phyloP scores from a whole-genome alignment of 2,797 vertebrate genomes.

The Cyprinella venusta region DNA sequence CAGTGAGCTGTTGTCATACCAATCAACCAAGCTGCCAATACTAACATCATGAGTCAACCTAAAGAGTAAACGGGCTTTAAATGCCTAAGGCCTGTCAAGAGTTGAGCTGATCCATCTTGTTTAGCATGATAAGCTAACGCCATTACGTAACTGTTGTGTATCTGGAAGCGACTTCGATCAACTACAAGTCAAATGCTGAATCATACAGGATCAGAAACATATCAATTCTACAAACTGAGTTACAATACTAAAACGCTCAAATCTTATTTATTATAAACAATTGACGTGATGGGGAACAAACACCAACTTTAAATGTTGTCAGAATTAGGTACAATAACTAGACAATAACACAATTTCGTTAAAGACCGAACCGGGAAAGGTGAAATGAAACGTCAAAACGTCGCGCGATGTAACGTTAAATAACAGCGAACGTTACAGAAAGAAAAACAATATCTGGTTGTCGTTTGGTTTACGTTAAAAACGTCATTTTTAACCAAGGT shows the following conservation, averaged over 20 bases:
- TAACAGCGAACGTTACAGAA: background rate
- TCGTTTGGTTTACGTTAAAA: background rate
- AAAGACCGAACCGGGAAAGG: background rate
- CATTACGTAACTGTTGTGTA: slow-evolving; percentile 11
- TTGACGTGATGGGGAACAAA: background rate
- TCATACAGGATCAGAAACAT: background rate
- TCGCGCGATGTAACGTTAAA: background rate
- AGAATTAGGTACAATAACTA: background rate
- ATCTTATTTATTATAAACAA: background rate
- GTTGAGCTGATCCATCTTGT: background rate
- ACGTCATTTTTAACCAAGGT: background rate
- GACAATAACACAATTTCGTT: background rate
- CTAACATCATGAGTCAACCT: background rate
- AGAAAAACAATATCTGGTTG: background rate
- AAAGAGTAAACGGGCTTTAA: background rate
- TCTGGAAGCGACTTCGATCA: background rate
- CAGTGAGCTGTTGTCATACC: background rate
- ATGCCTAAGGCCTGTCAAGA: background rate
- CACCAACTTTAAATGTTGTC: background rate
- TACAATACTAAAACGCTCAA: too few species aligned
- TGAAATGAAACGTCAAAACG: background rate
- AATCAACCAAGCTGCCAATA: background rate
- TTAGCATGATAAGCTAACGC: background rate
- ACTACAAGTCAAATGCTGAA: background rate
- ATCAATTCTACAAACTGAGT: too few species aligned